These are phyloP conservation scores for Agrochola litura DNA, from an alignment of 2,888 invertebrate genomes.

Conservation along the genomic window DNA sequence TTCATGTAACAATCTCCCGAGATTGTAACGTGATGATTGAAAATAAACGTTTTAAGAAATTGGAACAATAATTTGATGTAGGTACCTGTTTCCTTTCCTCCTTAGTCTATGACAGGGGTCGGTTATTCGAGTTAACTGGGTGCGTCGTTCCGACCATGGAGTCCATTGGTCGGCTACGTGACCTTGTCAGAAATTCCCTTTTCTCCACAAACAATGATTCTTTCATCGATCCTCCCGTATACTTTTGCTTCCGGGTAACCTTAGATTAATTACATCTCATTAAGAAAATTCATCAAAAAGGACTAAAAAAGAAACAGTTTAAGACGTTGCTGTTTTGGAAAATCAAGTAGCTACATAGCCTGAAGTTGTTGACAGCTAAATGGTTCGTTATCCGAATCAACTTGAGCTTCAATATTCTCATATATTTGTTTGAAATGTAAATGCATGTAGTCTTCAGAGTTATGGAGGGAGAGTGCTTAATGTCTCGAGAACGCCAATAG, in stretches of 20 bases:
- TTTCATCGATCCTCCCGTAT: slow-evolving; percentile 36
- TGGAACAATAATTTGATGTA: background rate
- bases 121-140: slow-evolving; percentile 75
- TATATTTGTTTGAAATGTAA: slow-evolving; percentile 33
- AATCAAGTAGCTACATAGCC: background rate
- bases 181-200: slow-evolving; percentile 73
- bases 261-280: slow-evolving; percentile 11
- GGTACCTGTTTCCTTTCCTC: slow-evolving; percentile 24
- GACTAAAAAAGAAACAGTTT: background rate
- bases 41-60: background rate
- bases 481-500: slow-evolving; percentile 61
- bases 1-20: background rate
- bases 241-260: background rate
- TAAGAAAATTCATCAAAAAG: background rate
- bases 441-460: slow-evolving; percentile 28
- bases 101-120: slow-evolving; percentile 71
- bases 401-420: background rate
- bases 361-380: background rate
- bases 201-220: slow-evolving; percentile 52
- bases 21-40: background rate
- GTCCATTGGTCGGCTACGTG: slow-evolving; percentile 83
- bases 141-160: slow-evolving; percentile 76
- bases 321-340: background rate
- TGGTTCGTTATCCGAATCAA: background rate
- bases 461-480: slow-evolving; percentile 40